Percentiles rank a stretch among this genome's conserved stretches.
Conservation (phyloP, 2,113 vertebrate species). For the Onychostoma macrolepis region DNA sequence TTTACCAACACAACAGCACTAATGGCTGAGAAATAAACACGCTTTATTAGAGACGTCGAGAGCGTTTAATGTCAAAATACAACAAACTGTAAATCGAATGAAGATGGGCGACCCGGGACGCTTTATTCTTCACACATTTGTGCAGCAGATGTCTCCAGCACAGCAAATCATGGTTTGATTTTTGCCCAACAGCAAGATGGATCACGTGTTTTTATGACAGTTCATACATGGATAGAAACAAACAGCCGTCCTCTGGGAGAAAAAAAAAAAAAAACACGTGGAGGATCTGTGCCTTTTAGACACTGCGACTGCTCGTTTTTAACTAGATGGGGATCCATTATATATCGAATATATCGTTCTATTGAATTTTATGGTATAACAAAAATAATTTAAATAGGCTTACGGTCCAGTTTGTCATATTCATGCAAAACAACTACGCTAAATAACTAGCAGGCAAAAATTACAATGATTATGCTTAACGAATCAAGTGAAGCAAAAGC, state of each 20-base stretch:
- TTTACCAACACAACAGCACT: not conserved
- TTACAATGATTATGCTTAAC: too few species aligned
- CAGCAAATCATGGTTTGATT: conserved; percentile 11
- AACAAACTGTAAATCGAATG: conserved; percentile 9
- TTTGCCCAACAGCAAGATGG: not conserved
- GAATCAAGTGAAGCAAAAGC: too few species aligned
- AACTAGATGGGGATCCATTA: not conserved
- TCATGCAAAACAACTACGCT: too few species aligned
- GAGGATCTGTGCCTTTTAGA: not conserved
- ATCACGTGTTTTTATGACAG: not conserved
- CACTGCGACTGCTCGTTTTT: not conserved
- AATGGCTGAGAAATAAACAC: not conserved
- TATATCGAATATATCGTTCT: not conserved
- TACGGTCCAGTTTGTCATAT: not conserved
- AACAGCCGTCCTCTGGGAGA: not conserved
- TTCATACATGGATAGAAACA: not conserved
- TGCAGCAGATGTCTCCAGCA: conserved; percentile 64
- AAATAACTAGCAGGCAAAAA: too few species aligned
- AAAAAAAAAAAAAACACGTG: not conserved
- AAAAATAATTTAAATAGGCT: too few species aligned
- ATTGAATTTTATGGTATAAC: not conserved
- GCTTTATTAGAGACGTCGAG: not conserved
- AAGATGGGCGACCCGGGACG: conserved; percentile 24
- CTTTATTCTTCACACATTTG: conserved; percentile 64
- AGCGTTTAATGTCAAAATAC: not conserved